Conservation (phyloP, 2,888 invertebrate genomes). For the Drosophila antonietae region DNA sequence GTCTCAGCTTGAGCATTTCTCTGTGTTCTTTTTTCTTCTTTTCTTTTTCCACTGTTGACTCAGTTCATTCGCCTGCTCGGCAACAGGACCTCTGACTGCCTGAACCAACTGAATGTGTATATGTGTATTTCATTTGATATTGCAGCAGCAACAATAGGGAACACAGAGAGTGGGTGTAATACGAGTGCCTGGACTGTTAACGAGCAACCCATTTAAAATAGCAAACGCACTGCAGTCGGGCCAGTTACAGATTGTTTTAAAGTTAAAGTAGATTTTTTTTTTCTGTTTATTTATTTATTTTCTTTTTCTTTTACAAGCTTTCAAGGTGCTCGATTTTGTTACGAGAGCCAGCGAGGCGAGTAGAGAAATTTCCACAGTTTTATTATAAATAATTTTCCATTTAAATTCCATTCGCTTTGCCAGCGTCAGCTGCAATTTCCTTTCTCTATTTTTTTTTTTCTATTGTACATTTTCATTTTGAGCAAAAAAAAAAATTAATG, state of each 20-base stretch:
- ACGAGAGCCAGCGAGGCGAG: conserved; percentile 38
- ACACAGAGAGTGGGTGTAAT: background rate
- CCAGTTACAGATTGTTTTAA: conserved; percentile 32
- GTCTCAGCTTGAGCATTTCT: background rate
- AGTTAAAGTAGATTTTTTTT: conserved; percentile 23
- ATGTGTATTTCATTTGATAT: conserved; percentile 49
- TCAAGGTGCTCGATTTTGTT: conserved; percentile 26
- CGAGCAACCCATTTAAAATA: conserved; percentile 58
- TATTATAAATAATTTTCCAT: conserved; percentile 49
- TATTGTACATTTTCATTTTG: background rate
- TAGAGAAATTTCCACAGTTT: conserved; percentile 48
- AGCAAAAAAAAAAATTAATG: background rate
- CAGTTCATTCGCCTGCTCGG: conserved; percentile 61
- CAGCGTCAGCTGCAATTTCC: conserved; percentile 52
- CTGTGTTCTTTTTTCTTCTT: too few species aligned
- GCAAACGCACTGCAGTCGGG: conserved; percentile 25
- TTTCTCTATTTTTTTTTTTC: conserved; percentile 30
- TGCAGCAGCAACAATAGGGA: conserved; percentile 27
- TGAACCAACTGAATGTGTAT: conserved; percentile 38
- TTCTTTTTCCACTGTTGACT: background rate
- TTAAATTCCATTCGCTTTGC: conserved; percentile 61
- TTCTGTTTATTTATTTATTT: conserved; percentile 9
- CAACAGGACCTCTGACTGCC: conserved; percentile 35
- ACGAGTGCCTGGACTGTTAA: conserved; percentile 45
- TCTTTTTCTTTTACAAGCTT: background rate